Conservation (phyloP, 2,113 vertebrate species). For the Clupea harengus region DNA sequence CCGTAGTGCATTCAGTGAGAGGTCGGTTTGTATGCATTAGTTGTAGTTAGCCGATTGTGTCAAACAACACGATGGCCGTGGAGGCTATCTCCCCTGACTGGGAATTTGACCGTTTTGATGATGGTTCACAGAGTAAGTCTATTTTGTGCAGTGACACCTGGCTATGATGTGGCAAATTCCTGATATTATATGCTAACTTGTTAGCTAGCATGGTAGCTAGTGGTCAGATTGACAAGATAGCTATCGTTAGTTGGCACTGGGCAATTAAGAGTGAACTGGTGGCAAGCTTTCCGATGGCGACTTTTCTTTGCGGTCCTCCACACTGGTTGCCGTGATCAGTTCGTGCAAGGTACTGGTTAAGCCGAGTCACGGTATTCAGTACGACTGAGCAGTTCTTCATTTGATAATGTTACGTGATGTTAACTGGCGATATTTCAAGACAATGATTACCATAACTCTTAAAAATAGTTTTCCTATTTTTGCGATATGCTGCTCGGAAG, state of each 20-base stretch:
- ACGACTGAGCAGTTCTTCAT: background rate
- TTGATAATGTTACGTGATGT: background rate
- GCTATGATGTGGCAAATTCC: background rate
- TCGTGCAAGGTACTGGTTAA: too few species aligned
- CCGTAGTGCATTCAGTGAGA: background rate
- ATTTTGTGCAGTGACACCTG: background rate
- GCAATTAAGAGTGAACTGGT: background rate
- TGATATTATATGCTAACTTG: background rate
- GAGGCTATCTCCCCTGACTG: conserved; percentile 89
- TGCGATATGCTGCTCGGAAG: background rate
- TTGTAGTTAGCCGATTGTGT: background rate
- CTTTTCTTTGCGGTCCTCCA: too few species aligned
- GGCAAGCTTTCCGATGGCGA: too few species aligned
- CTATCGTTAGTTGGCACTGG: conserved; percentile 15
- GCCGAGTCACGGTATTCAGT: background rate
- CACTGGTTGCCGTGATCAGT: too few species aligned
- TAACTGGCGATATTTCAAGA: background rate
- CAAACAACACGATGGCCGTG: conserved; percentile 75
- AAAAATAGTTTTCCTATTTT: background rate
- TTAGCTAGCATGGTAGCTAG: background rate
- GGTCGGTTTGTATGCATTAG: background rate
- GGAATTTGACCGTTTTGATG: conserved; percentile 96
- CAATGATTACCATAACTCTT: background rate
- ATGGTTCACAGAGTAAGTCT: conserved; percentile 92
- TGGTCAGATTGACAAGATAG: background rate